Evolutionary conservation across 2,888 invertebrate species (phyloP), one percentile per base, ranked within the genome.

Genomic region (Drosophila macrospina): DNA sequence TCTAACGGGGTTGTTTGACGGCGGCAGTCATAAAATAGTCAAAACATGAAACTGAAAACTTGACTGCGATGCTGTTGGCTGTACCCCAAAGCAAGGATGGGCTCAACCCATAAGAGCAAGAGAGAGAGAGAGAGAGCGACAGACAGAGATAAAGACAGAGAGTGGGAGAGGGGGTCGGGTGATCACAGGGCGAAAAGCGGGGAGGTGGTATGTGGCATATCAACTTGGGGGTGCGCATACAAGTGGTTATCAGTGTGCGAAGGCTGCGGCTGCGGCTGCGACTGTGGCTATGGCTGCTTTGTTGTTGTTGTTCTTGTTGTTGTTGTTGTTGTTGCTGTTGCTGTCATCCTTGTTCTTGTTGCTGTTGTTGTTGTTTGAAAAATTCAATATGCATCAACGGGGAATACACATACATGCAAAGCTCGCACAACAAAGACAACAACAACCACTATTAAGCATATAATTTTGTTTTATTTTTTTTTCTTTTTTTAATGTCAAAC

Each of bases 191-290:
- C 20, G 55, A 44, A 39, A 24, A 7, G 2, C 5, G 7, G 26
- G 28, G 8, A 7, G 4, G 4, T 6, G 28, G 28, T 8, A 15
- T 30, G 4, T 8, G 51, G 47, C 44, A 44, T 30, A 41, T 32
- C 32, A 39, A 24, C 39, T 62, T 62, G 41, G 65, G 36, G 59
- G 42, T 60, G 74, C 60, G 81, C 82, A 81, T 74, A 86, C 82
- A 83, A 83, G 85, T 83, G 82, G 82, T 85, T 83, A 85, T 87
- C 81, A 81, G 66, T 71, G 69, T 71, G 71, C 74, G 24, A 26
- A 57, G 59, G 42, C 61, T 60, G 57, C 34, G 44, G 62, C 39
- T 36, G 37, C 4, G 16, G 36, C 15, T 56, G 45, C 20, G 59
- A 39, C 61, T 60, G 57, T 30, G 44, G 62, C 39, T 36, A 30